Evolutionary conservation across 2,797 vertebrate genomes (phyloP), one percentile per base, ranked within the genome.

Genomic region (Gallinago stenura): DNA sequence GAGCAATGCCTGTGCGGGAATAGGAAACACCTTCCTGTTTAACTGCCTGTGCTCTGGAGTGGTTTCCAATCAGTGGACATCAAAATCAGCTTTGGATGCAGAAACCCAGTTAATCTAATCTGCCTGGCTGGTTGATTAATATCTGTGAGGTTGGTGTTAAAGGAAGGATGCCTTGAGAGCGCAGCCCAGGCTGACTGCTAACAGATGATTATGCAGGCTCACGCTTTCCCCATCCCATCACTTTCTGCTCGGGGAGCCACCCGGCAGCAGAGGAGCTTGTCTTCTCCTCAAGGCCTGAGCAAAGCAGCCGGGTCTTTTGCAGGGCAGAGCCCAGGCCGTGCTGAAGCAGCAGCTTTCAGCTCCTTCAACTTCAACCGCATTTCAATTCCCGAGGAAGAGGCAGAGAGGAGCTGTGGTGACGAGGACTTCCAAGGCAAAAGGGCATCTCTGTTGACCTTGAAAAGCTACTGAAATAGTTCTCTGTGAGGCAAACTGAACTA

Each of bases 101-200:
- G 92, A 68, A 88, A 83, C 56, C 65, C 5, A 1, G 16, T 77
- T 68, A 68, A 75, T 88, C 71, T 54, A 6, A 54, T 45, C 80
- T 83, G 65, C 65, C 80, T 31, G 35, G 60, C 39, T 22, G 65
- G 12, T 5, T 30, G 53, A 46, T 56, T 20, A 30, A 2, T 51
- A 12, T 28, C 72, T 30, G 76, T 12, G 84, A 12, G 84, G 71
- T 0, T 48, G 56, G 9, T 30, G 48, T 5, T 54, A 1, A 7
- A 46, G 68, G 73, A 9, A 84, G 56, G 30, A 51, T 4, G 58
- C 13, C 64, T 39, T 60, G 2, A 0, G 39, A 61, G 84, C 5
- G 25, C 0, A 0, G 35, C 21, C 9, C 2, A 0, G 60, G 5
- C 28, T 61, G 69, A n/a, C 2, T 0, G 43, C 7, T 21, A 48